A percentile compares a stretch with the other conserved stretches of the same genome.
Conservation (phyloP, 2,888 invertebrate genomes). For the Drosophila conformis region DNA sequence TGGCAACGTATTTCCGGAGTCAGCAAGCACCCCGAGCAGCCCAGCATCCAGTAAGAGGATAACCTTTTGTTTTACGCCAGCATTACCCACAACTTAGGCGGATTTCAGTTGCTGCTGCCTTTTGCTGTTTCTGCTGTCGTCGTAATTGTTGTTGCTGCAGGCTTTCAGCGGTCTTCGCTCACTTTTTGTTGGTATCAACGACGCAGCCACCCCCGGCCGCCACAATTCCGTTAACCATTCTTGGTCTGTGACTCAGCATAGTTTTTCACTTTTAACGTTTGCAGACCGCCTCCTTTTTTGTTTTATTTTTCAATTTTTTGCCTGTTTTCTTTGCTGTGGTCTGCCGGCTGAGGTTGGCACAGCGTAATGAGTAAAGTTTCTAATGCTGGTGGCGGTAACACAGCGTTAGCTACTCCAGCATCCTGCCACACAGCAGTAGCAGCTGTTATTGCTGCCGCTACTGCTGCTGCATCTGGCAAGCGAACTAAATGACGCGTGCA, state of each 20-base stretch:
- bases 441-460: not conserved
- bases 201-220: not conserved
- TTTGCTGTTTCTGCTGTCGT: constrained; percentile 13
- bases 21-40: constrained; percentile 25
- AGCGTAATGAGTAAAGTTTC: constrained; percentile 80
- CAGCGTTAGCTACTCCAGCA: constrained; percentile 54
- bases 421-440: constrained; percentile 23
- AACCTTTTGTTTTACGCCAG: constrained; percentile 80
- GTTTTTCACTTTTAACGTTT: constrained; percentile 76
- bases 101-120: constrained; percentile 60
- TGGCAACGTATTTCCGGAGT: constrained; percentile 76
- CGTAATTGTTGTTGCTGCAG: constrained; percentile 38
- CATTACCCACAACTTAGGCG: constrained; percentile 80
- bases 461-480: constrained; percentile 32
- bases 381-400: constrained; percentile 76
- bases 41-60: constrained; percentile 68
- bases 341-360: constrained; percentile 71
- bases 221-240: constrained; percentile 30
- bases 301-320: constrained; percentile 39
- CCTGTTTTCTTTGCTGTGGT: constrained; percentile 61
- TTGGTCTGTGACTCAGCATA: constrained; percentile 70
- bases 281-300: constrained; percentile 18
- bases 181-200: constrained; percentile 45
- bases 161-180: constrained; percentile 72
- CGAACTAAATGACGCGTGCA: constrained; percentile 68